Evolutionary conservation across 2,888 invertebrate species (phyloP).

Genomic region (Tetragonisca angustula): DNA sequence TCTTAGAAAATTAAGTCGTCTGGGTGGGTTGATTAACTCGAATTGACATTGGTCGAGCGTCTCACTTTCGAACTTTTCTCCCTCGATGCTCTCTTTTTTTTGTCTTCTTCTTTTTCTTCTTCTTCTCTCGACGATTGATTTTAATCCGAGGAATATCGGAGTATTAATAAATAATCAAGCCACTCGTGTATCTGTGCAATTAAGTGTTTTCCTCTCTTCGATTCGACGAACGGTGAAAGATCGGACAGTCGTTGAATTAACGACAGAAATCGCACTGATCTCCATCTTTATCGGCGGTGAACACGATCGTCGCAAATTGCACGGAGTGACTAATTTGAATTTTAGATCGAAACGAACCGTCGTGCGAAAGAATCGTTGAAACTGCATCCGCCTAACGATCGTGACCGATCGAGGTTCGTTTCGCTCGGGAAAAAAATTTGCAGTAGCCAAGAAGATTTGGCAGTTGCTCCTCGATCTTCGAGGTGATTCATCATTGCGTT

Average conservation of each 20-base stretch:
- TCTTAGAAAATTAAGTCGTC: constrained; percentile 42
- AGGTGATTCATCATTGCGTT: too few relatives aligned
- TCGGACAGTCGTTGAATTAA: not conserved
- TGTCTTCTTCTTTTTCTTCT: too few relatives aligned
- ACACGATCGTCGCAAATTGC: not conserved
- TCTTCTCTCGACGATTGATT: not conserved
- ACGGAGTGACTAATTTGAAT: not conserved
- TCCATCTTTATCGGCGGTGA: not conserved
- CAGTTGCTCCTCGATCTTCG: too few relatives aligned
- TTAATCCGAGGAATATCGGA: not conserved
- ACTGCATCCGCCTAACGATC: not conserved
- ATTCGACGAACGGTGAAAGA: not conserved
- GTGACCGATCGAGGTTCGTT: too few relatives aligned
- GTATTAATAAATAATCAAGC: not conserved
- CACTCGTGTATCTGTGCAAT: not conserved
- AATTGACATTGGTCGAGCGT: constrained; percentile 34
- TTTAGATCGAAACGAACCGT: not conserved
- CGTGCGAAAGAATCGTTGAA: not conserved
- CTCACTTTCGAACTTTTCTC: constrained; percentile 33
- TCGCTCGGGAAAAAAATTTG: too few relatives aligned
- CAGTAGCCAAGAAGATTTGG: too few relatives aligned
- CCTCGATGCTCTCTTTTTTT: not conserved
- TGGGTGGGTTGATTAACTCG: constrained; percentile 37
- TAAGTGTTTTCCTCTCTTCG: not conserved
- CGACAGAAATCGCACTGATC: not conserved